Evolutionary conservation across 2,113 vertebrate species (phyloP), one percentile per base, ranked within the genome.

Genomic region (Corythornis madagascariensis): DNA sequence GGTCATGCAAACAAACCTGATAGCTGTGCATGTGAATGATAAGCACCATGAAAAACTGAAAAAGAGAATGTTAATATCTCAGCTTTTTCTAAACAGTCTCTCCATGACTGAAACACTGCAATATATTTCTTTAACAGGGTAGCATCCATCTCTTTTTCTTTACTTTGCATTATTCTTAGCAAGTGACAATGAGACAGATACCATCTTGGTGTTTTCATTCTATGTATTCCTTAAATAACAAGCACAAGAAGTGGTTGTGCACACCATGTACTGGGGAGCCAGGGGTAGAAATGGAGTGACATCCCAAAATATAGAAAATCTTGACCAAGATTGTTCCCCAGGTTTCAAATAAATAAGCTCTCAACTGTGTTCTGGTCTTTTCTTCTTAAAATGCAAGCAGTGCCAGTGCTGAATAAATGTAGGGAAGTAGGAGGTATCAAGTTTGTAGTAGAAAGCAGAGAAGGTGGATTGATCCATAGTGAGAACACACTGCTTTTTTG

Each of bases 361-460:
- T 85, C 26, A 40, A 0, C 18, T 35, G 7, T 73, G 7, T 47
- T 90, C 33, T 88, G 42, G 43, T 33, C 26, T 20, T 25, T 24
- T 82, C 28, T 60, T 80, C 47, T 91, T 69, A 33, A 90, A 38
- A 40, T 69, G 40, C 4, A 10, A 82, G 25, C 16, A 2, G 4
- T 64, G 83, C 76, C 42, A 77, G 15, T 88, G 19, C 31, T 63
- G 83, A 77, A 70, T 90, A 93, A 86, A 92, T 90, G 71, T 63
- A 81, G 52, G 22, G 3, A 86, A 80, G 64, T 88, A 74, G 90
- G 88, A 93, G 86, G 90, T 43, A 90, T 55, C 45, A 85, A 77
- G 43, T 14, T 35, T 43, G 21, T n/a, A 80, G 21, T 57, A 61
- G 59, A 80, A 93, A 43, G 59, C 45, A 73, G 71, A 47, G 56